These are phyloP conservation scores for Hapalemur alaotrensis DNA, from an alignment of 2,797 vertebrate species.

Conservation along the genomic window DNA sequence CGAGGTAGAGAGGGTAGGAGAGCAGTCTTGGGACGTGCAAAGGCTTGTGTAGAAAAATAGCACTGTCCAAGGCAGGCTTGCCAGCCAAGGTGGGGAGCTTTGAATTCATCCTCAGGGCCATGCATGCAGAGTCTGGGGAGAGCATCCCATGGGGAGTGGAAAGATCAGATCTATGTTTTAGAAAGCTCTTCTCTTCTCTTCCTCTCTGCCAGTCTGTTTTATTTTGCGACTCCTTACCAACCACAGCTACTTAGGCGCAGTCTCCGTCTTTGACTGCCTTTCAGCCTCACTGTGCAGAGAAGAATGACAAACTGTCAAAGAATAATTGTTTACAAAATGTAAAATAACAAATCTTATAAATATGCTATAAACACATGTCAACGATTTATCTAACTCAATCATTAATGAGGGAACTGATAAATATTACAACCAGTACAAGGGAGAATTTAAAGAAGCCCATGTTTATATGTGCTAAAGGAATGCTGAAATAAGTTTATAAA, in stretches of 20 bases:
- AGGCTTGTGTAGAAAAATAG: background rate
- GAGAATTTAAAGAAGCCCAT: background rate
- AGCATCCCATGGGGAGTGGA: background rate
- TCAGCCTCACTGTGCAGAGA: background rate
- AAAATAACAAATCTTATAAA: background rate
- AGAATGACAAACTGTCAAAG: background rate
- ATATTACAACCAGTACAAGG: background rate
- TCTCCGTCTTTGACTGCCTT: background rate
- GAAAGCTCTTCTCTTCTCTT: background rate
- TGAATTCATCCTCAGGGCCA: background rate
- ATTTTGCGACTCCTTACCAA: no score
- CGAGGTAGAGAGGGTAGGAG: no score
- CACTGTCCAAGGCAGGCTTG: background rate
- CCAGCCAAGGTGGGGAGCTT: background rate
- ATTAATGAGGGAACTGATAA: background rate
- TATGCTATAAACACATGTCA: background rate
- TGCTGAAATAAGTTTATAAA: background rate
- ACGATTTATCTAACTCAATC: background rate
- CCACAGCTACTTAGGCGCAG: no score
- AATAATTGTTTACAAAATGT: background rate
- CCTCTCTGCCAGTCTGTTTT: background rate
- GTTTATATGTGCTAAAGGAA: background rate
- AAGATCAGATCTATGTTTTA: background rate
- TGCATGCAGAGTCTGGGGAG: background rate
- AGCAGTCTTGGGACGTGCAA: no score